Evolutionary conservation across 2,113 vertebrate genomes (phyloP), one percentile per base, ranked within the genome.

Genomic region (Aspidoscelis tigris): DNA sequence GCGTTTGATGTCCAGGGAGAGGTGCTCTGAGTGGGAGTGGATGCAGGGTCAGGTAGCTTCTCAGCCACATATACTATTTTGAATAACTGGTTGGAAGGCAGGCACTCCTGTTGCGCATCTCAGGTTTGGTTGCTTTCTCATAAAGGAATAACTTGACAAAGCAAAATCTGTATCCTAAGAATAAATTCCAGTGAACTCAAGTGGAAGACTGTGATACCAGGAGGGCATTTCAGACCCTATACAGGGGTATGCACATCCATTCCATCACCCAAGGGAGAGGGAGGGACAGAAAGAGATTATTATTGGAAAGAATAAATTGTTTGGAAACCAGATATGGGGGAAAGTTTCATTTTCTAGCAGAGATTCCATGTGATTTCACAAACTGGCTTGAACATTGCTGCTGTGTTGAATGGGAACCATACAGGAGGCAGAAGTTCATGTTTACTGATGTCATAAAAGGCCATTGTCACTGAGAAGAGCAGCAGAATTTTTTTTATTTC

Each of bases 391-490:
- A 18, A 64, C 5, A 47, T 6, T 44, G 53, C 39, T 58, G 33
- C 66, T 53, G 2, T 22, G n/a, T 81, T 81, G 50, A 74, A 20
- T 39, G 33, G 11, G 21, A 24, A 14, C 61, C 33, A 72, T 39
- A 72, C 14, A 72, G 10, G 43, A 81, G 69, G 70, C 22, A 74
- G 24, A 16, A 65, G 71, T 64, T 64, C 39, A 47, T 74, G 81
- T 82, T 80, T 69, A 33, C 78, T 33, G 41, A 65, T 11, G 71
- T 58, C 47, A 41, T 50, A 33, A 68, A 83, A 64, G 73, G 11
- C 73, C 44, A 68, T 76, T 83, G 43, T 83, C 73, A 76, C 81
- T 83, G 72, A 55, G 82, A 76, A 76, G n/a, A 76, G 82, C 73
- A 76, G 44, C n/a, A 75, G 61, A 44, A 73, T 66, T 83, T 83